A percentile compares a stretch with the other conserved stretches of the same genome.
Evolutionary conservation across 2,888 invertebrate species (phyloP).

Genomic region (Lepidocyrtinus sp.): DNA sequence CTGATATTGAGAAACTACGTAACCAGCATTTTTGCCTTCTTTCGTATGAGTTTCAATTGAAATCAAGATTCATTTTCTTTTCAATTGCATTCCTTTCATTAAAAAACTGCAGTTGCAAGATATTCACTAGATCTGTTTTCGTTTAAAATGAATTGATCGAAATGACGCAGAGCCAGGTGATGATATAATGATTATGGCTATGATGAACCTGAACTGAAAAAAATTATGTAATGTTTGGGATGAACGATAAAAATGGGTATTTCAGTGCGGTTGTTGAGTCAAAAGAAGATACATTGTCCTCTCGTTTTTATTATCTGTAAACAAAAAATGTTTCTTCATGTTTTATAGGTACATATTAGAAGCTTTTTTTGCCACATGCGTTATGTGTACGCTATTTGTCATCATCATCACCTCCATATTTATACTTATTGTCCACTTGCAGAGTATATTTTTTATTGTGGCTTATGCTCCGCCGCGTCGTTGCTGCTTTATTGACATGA

Average conservation of each 20-base stretch:
- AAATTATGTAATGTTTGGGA: neutral
- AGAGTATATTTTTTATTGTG: too few species aligned
- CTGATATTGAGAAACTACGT: too few species aligned
- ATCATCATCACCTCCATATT: too few species aligned
- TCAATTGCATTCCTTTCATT: neutral
- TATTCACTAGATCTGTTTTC: too few species aligned
- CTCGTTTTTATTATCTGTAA: neutral
- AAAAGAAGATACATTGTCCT: neutral
- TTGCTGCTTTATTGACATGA: neutral
- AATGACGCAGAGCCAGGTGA: neutral
- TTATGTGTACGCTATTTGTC: neutral
- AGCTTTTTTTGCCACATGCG: neutral
- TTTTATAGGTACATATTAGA: neutral
- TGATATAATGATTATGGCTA: neutral
- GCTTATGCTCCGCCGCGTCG: neutral
- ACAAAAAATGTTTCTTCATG: neutral
- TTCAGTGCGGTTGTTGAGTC: neutral
- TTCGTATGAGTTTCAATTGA: neutral
- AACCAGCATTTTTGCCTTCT: too few species aligned
- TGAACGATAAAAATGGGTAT: neutral
- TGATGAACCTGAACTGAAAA: neutral
- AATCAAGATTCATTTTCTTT: neutral
- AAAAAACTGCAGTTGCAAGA: neutral
- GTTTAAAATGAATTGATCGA: neutral
- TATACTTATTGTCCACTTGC: too few species aligned